Evolutionary conservation across 2,888 invertebrate species (phyloP).

Genomic region (Candidula unifasciata): DNA sequence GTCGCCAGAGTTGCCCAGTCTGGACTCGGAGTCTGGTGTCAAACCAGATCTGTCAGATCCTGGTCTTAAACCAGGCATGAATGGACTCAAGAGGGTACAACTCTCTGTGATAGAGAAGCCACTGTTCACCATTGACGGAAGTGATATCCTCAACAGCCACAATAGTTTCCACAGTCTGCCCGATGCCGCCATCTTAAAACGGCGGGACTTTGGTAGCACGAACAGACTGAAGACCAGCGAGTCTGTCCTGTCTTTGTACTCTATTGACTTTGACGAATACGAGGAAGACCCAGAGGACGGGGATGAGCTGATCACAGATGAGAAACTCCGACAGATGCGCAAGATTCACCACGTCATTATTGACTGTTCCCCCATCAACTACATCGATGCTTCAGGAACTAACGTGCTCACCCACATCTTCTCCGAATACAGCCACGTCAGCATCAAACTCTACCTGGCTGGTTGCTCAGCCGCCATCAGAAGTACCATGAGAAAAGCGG

Average conservation of each 20-base stretch:
- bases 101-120: conserved; percentile 59
- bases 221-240: neutral
- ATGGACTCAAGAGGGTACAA: conserved; percentile 17
- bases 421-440: conserved; percentile 69
- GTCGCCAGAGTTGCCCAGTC: neutral
- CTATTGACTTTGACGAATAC: conserved; percentile 52
- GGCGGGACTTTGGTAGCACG: conserved; percentile 13
- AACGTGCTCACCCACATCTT: conserved; percentile 68
- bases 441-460: conserved; percentile 67
- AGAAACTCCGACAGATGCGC: conserved; percentile 65
- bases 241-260: conserved; percentile 42
- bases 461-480: conserved; percentile 63
- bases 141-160: neutral
- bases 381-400: conserved; percentile 70
- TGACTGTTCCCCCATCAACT: conserved; percentile 69
- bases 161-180: neutral
- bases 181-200: neutral
- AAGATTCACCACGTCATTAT: conserved; percentile 69
- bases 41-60: neutral
- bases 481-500: conserved; percentile 66
- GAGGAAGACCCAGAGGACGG: conserved; percentile 66
- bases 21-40: neutral
- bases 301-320: conserved; percentile 63
- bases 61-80: neutral
- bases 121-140: conserved; percentile 55